Evolutionary conservation across 53 echinoderm and acorn worm genomes (phyloP), one percentile per base, ranked within the genome.

Genomic region (Actinopyga echinites): DNA sequence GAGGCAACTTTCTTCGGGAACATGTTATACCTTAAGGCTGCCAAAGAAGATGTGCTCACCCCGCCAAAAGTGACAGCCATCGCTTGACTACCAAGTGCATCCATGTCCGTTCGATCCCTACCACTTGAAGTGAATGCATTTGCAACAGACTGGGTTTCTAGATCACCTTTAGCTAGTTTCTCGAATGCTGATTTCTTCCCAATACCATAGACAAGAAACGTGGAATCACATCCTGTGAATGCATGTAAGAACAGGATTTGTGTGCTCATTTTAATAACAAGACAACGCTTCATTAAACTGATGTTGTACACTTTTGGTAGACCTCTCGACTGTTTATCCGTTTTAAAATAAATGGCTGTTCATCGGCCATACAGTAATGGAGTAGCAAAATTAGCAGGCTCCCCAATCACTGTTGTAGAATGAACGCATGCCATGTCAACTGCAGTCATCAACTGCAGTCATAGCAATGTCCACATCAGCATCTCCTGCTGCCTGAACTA

Each of bases 31-130:
- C 68, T 2, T 1, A 33, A 38, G 34, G 34, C 2, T 67, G 3
- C 68, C 52, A 67, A 8, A 4, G 59, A 66, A 31, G 30, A 66
- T 66, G 66, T 66, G 66, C 66, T 66, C 66, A 7, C 66, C 66
- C 66, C 66, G 33, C 66, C 66, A 66, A 66, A 66, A 28, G 66
- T 66, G 19, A 66, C 66, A 66, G 32, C 66, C 66, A 66, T 66
- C 32, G 66, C 66, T 32, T 29, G 66, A 32, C 33, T 66, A 29
- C 32, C 66, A 66, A 31, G 4, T 28, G 66, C 15, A 20, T 66
- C 66, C 26, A 24, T 67, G 10, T 30, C 33, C 9, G 68, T 67
- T 3, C 15, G 60, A 58, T 23, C 9, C 59, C 8, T 7, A 28
- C 9, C 9, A 13, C 2, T 23, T 60, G 28, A 4, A 60, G 6